A percentile compares a stretch with the other conserved stretches of the same genome.
phyloP scores from a whole-genome alignment of 1,140 invertebrate genomes.

The Drosophila albomicans region DNA sequence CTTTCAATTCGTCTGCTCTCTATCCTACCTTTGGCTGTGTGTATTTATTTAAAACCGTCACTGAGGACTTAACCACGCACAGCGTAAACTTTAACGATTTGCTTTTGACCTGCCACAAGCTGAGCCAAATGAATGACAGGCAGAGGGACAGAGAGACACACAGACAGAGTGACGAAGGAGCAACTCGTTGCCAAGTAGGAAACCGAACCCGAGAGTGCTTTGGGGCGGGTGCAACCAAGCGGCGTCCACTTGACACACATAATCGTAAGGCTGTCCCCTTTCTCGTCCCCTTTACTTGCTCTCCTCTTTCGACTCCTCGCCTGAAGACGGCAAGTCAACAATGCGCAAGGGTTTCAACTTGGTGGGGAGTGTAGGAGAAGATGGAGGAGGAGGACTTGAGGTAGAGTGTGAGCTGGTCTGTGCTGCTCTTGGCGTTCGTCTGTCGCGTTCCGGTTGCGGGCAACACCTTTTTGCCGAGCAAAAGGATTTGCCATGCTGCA shows the following conservation, averaged over 20 bases:
- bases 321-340: conserved; percentile 47
- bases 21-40: conserved; percentile 22
- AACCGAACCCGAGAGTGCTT: conserved; percentile 14
- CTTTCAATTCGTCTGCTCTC: not conserved
- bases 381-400: not conserved
- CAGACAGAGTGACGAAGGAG: conserved; percentile 10
- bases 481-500: conserved; percentile 65
- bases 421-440: conserved; percentile 30
- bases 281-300: not conserved
- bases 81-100: conserved; percentile 72
- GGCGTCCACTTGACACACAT: conserved; percentile 75
- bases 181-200: conserved; percentile 32
- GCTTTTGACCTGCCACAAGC: conserved; percentile 71
- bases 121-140: conserved; percentile 65
- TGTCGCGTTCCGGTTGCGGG: conserved; percentile 60
- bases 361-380: not conserved
- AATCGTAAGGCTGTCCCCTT: conserved; percentile 15
- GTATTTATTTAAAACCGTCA: conserved; percentile 60
- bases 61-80: conserved; percentile 70
- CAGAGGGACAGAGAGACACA: conserved; percentile 12
- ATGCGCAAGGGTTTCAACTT: conserved; percentile 34
- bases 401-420: conserved; percentile 18
- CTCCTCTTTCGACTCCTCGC: not conserved
- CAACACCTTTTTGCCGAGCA: conserved; percentile 61
- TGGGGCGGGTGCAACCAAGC: conserved; percentile 51